These are phyloP conservation scores for Loriculus beryllinus DNA, from an alignment of 2,797 vertebrate species.

Conservation along the genomic window DNA sequence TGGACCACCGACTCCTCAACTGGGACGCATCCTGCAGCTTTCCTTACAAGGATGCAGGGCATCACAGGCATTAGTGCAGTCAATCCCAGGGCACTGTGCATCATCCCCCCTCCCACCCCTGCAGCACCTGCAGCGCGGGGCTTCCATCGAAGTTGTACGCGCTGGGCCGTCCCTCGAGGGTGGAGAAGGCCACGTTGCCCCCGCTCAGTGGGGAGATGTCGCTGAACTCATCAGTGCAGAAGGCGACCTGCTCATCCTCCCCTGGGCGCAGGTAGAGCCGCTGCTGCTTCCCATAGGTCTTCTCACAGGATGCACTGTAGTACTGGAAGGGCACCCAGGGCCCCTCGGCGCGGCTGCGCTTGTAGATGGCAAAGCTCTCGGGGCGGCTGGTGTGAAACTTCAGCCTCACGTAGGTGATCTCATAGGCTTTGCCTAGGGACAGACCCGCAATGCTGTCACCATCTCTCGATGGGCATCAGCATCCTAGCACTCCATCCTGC, in stretches of 20 bases:
- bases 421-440: slow-evolving; percentile 88
- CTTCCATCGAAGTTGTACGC: slow-evolving; percentile 94
- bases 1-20: background rate
- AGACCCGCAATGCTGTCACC: fast-evolving
- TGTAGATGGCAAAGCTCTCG: slow-evolving; percentile 94
- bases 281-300: slow-evolving; percentile 78
- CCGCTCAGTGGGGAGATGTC: slow-evolving; percentile 94
- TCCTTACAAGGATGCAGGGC: fast-evolving
- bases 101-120: fast-evolving
- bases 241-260: slow-evolving; percentile 83
- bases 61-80: fast-evolving
- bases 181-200: slow-evolving; percentile 95
- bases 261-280: slow-evolving; percentile 81
- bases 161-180: slow-evolving; percentile 90
- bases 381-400: slow-evolving; percentile 96
- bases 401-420: slow-evolving; percentile 91
- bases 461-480: fast-evolving
- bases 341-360: slow-evolving; percentile 71
- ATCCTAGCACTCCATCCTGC: fast-evolving
- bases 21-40: fast-evolving
- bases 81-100: fast-evolving
- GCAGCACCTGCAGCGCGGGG: slow-evolving; percentile 81
- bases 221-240: slow-evolving; percentile 92
- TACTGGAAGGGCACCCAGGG: slow-evolving; percentile 93
- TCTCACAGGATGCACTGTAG: slow-evolving; percentile 88